Conservation (phyloP, 2,888 invertebrate genomes). For the Gastrophysa polygoni region DNA sequence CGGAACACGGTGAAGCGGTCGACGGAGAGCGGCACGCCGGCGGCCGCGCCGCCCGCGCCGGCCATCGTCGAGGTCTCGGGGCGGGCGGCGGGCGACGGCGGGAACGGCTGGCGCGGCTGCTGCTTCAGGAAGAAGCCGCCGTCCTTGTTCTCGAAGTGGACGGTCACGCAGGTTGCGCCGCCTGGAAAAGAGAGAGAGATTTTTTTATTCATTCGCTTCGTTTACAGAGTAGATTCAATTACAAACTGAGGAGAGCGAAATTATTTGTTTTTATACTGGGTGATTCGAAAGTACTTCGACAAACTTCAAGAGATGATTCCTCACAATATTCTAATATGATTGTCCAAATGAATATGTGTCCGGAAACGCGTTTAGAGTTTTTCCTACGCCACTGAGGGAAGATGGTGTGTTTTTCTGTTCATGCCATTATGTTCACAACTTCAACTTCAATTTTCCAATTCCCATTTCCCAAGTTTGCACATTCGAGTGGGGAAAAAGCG, state of each 20-base stretch:
- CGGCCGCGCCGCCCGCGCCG: too few relatives aligned
- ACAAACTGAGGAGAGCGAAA: too few relatives aligned
- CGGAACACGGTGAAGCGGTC: constrained; percentile 92
- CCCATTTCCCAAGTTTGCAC: background rate
- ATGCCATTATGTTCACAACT: background rate
- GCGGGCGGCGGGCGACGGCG: constrained; percentile 50
- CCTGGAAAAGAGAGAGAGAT: constrained; percentile 14
- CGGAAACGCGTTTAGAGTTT: background rate
- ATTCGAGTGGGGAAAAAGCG: background rate
- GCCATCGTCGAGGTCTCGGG: constrained; percentile 46
- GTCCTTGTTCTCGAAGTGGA: constrained; percentile 90
- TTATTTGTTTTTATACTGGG: too few relatives aligned
- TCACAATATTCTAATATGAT: too few relatives aligned
- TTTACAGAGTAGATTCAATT: too few relatives aligned
- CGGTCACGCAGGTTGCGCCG: constrained; percentile 68
- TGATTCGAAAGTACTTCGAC: too few relatives aligned
- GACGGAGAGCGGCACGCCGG: constrained; percentile 78
- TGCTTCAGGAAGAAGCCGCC: constrained; percentile 90
- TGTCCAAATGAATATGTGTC: too few relatives aligned
- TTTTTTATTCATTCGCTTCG: too few relatives aligned
- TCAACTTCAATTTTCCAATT: background rate
- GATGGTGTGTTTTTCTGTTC: background rate
- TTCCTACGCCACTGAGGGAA: background rate
- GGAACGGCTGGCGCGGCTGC: constrained; percentile 72
- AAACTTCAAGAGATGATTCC: too few relatives aligned